Evolutionary conservation across 2,888 invertebrate species (phyloP), one percentile per base, ranked within the genome.

Genomic region (Atrina japonica): DNA sequence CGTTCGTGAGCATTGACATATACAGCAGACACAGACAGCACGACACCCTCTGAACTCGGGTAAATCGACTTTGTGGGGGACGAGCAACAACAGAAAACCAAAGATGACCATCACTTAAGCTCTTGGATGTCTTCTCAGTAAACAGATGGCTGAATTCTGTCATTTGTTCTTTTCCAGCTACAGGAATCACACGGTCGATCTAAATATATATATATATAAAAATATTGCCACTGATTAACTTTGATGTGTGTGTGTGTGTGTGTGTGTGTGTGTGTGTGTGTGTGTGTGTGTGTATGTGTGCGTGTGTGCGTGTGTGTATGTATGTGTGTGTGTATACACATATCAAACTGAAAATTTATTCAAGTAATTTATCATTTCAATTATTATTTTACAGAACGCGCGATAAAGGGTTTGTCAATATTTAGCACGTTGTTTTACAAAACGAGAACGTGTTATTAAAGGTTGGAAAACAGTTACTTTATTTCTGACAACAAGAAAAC

Each of bases 71-170:
- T 55, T 90, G 86, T 0, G 91, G 91, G 3, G 92, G 92, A 23
- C 92, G 84, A 40, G 91, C 88, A 70, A 92, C 90, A 6, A 92
- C 90, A 0, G 92, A 92, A 82, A 92, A 92, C 92, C 92, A 92
- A 52, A 92, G 83, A 80, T 92, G 92, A 3, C 91, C 91, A 73
- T 92, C 92, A 16, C 89, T 86, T 2, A 92, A 82, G 63, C 91
- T 90, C 77, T 89, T 89, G 43, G 88, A 86, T 6, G 90, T 86
- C 41, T 86, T 87, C 68, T 89, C 88, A 1, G 89, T 80, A 81
- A 92, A 92, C 65, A 92, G 83, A 77, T 91, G 91, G 9, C 85
- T 81, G 76, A 92, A 92, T 66, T 91, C 88, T 2, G 86, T 87
- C 81, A 91, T 89, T 81, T 92, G 91, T 53, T 91, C 91, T 23